phyloP scores from a whole-genome alignment of 2,113 vertebrate genomes.

The Anolis sagrei region DNA sequence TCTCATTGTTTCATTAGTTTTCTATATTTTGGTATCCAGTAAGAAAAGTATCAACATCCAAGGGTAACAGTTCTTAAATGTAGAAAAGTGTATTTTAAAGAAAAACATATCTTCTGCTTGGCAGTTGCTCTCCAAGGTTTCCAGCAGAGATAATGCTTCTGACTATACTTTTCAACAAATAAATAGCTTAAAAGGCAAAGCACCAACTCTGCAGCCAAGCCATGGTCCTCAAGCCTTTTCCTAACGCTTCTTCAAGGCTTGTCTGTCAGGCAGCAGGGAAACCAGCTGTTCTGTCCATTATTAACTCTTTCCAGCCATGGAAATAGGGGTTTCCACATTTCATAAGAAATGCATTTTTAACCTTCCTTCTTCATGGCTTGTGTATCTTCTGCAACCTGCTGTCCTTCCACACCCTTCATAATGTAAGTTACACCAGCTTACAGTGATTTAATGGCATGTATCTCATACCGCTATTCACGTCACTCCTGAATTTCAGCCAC shows the following conservation, averaged over 20 bases:
- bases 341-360: constrained; percentile 12
- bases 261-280: background rate
- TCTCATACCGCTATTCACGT: constrained; percentile 13
- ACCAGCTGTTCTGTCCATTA: background rate
- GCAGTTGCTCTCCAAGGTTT: background rate
- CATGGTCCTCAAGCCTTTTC: background rate
- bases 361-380: background rate
- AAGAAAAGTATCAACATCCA: too few species aligned
- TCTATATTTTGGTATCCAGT: background rate
- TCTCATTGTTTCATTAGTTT: background rate
- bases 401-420: constrained; percentile 33
- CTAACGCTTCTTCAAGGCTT: background rate
- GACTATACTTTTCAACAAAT: background rate
- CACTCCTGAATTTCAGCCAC: constrained; percentile 19
- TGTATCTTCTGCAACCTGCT: constrained; percentile 24
- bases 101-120: background rate
- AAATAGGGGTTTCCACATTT: constrained; percentile 1
- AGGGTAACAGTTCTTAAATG: too few species aligned
- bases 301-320: background rate
- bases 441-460: background rate
- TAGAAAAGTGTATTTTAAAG: too few species aligned
- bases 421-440: constrained; percentile 19
- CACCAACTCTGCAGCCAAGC: background rate
- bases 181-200: background rate
- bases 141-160: background rate